Evolutionary conservation across 1,140 invertebrate species (phyloP).

Genomic region (Physella acuta): DNA sequence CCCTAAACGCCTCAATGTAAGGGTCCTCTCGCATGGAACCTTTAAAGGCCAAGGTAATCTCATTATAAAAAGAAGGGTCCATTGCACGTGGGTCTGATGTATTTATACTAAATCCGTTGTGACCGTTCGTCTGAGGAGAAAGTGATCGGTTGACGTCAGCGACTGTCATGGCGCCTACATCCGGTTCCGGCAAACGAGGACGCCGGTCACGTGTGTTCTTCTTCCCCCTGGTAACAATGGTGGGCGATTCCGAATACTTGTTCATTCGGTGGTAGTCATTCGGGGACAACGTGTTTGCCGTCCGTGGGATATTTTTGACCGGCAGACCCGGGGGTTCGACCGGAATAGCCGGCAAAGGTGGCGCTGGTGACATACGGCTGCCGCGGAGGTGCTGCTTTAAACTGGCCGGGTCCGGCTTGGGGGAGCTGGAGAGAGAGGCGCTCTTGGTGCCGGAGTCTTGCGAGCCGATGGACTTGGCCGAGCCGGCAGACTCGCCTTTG

Average conservation of each 20-base stretch:
- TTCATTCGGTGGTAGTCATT: background rate
- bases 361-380: constrained; percentile 26
- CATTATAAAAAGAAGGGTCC: constrained; percentile 24
- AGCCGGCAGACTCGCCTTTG: constrained; percentile 34
- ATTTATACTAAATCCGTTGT: background rate
- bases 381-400: background rate
- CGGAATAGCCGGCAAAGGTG: constrained; percentile 21
- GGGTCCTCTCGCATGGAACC: constrained; percentile 27
- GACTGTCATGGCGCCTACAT: background rate
- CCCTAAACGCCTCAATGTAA: constrained; percentile 30
- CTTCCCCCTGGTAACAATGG: background rate
- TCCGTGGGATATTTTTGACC: background rate
- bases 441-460: constrained; percentile 23
- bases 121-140: background rate
- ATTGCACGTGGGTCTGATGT: background rate
- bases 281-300: background rate
- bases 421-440: constrained; percentile 16
- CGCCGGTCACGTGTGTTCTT: background rate
- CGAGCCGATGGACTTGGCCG: constrained; percentile 27
- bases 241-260: background rate
- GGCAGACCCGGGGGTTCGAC: background rate
- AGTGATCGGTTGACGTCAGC: no score
- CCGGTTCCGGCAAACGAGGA: background rate
- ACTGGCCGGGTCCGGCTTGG: background rate
- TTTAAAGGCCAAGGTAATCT: constrained; percentile 25